Percentiles rank a stretch among this genome's conserved stretches.
Evolutionary conservation across 2,113 vertebrate species (phyloP).

Genomic region (Leucopsar rothschildi): DNA sequence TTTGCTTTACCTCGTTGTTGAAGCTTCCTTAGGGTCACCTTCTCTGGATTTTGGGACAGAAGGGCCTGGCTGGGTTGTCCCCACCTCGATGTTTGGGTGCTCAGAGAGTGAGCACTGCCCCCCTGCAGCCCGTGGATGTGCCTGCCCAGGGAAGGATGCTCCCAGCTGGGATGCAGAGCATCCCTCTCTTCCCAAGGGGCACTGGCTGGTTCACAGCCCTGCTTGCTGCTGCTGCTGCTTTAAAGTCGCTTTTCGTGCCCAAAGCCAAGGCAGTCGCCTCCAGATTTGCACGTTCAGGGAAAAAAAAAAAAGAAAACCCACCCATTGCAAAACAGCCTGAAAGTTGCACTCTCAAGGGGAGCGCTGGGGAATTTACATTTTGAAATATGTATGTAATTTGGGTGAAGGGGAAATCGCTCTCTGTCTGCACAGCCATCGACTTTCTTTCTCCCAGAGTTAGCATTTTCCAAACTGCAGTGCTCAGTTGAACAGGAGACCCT

Average conservation of each 20-base stretch:
- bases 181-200: neutral
- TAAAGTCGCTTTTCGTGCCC: neutral
- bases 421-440: neutral
- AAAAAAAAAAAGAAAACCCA: neutral
- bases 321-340: neutral
- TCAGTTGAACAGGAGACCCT: neutral
- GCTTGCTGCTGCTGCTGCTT: neutral
- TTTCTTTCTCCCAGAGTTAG: constrained; percentile 4
- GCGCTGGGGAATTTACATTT: constrained; percentile 24
- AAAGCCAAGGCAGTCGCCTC: neutral
- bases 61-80: neutral
- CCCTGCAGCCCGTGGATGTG: accelerated
- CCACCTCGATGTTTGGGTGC: accelerated
- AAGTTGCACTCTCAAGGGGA: neutral
- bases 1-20: neutral
- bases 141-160: neutral
- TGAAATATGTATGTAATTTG: constrained; percentile 42
- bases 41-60: neutral
- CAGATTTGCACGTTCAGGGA: neutral
- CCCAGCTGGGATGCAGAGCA: neutral
- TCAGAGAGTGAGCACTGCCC: neutral
- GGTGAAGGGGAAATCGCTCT: neutral
- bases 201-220: accelerated
- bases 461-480: neutral
- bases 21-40: neutral